Evolutionary conservation across 2,888 invertebrate species (phyloP), one percentile per base, ranked within the genome.

Genomic region (Drosophila greeni): DNA sequence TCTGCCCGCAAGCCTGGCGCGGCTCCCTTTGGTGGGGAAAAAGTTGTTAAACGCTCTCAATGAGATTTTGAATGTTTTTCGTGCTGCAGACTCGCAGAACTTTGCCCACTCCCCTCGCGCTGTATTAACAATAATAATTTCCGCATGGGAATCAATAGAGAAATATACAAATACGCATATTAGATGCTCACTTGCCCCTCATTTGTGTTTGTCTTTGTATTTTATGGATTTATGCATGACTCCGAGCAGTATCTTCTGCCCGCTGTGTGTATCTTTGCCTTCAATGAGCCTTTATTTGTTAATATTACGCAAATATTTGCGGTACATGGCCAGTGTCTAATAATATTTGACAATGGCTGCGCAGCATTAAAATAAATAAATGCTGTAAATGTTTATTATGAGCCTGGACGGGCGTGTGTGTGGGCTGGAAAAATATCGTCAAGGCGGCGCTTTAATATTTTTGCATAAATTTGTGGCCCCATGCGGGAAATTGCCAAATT

Each of bases 241-340:
- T 37, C 29, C n/a, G 66, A 47, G 57, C 57, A 45, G 66, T 67
- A 52, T 57, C 39, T 64, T 70, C 36, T 69, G 56, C 16, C 34
- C 61, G 53, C 24, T 48, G 24, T 40, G 29, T 40, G 37, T 76
- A 52, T 70, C 68, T 76, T 52, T 55, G 57, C 51, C 72, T 67
- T 75, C 78, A 81, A 70, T 73, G 82, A 70, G 74, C 80, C 60
- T 71, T 70, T 80, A 73, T 79, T 84, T 82, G 84, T 80, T 84
- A 84, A 82, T 84, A 82, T 84, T 75, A 84, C 71, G 80, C 73
- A 81, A 84, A 84, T 81, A 81, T 81, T 81, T 81, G 84, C 69
- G 70, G 80, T 82, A 82, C 84, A 82, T 81, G 84, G 70, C 76
- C 71, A 72, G 71, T 76, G 82, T 45, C 82, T 73, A 76, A 79